Evolutionary conservation across 2,113 vertebrate species (phyloP), one percentile per base, ranked within the genome.

Genomic region (Rhea americana): DNA sequence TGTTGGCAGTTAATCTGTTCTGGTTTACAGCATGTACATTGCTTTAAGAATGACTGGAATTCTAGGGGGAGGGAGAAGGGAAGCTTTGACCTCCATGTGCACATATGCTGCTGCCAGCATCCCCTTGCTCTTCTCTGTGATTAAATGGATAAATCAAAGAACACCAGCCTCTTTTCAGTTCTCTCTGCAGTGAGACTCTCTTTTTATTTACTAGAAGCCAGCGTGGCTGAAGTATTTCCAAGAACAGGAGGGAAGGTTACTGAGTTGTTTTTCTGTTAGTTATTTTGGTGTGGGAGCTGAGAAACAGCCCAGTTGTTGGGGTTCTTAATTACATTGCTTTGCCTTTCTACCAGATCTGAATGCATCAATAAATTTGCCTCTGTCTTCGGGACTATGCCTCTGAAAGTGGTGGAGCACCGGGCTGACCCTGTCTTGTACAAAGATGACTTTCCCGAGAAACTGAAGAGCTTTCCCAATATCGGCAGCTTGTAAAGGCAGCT

Each of bases 321-420:
- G 30, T 82, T 70, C 87, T 77, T 89, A 95, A 77, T 80, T 67
- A 18, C 41, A 3, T 20, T 86, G 62, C 18, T 96, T 91, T 93
- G 26, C 77, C 45, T 94, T 83, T 66, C 37, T 35, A 30, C n/a
- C 92, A 99, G 99, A 93, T 99, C 99, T 5, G 99, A 99, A 97
- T 99, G 99, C 97, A 99, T 99, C 98, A 99, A 99, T 94, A 99
- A 99, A 96, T 99, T 99, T 97, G 99, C 99, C 4, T 99, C 99
- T 0, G 99, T 99, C 86, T 99, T 99, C 26, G 99, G 99, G 62
- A 99, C 99, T 3, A 99, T 99, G 99, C 99, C 99, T 32, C 98
- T 99, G 83, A 99, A 99, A 97, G 99, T 99, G 94, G 99, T 99
- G 95, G 99, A 99, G 78, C 99, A 99, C 89, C 98, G 99, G 1